phyloP scores from a whole-genome alignment of 2,888 invertebrate genomes.

The Nematopogon swammerdamellus region DNA sequence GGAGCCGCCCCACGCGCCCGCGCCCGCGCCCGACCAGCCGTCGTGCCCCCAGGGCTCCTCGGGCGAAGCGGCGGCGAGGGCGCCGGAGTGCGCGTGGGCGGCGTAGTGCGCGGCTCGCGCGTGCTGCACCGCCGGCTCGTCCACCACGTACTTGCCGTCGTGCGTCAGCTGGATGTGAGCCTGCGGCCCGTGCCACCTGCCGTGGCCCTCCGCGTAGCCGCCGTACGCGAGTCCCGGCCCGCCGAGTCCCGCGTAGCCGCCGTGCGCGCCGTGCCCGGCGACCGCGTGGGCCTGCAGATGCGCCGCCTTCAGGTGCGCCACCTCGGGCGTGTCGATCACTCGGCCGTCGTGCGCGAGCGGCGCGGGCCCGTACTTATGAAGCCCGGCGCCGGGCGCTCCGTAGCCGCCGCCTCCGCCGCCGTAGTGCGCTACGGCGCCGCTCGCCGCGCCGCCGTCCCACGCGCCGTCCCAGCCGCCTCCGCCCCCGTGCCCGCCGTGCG shows the following conservation, averaged over 20 bases:
- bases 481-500: constrained; percentile 48
- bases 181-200: constrained; percentile 10
- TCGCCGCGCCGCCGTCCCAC: constrained; percentile 19
- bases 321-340: constrained; percentile 52
- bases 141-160: constrained; percentile 49
- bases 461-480: constrained; percentile 17
- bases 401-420: constrained; percentile 29
- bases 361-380: constrained; percentile 48
- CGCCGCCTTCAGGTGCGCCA: constrained; percentile 55
- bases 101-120: constrained; percentile 41
- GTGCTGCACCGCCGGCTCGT: constrained; percentile 50
- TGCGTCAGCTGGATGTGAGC: constrained; percentile 50
- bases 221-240: constrained; percentile 11
- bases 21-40: constrained; percentile 8
- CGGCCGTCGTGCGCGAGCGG: constrained; percentile 50
- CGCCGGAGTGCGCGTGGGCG: constrained; percentile 42
- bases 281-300: constrained; percentile 47
- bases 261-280: constrained; percentile 26
- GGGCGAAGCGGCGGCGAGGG: constrained; percentile 43
- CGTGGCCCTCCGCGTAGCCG: constrained; percentile 21
- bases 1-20: neutral
- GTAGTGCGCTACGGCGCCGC: constrained; percentile 18
- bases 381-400: constrained; percentile 47
- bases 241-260: constrained; percentile 6
- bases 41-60: constrained; percentile 41